Evolutionary conservation across 2,888 invertebrate species (phyloP).

Genomic region (Eucera pruinosa): DNA sequence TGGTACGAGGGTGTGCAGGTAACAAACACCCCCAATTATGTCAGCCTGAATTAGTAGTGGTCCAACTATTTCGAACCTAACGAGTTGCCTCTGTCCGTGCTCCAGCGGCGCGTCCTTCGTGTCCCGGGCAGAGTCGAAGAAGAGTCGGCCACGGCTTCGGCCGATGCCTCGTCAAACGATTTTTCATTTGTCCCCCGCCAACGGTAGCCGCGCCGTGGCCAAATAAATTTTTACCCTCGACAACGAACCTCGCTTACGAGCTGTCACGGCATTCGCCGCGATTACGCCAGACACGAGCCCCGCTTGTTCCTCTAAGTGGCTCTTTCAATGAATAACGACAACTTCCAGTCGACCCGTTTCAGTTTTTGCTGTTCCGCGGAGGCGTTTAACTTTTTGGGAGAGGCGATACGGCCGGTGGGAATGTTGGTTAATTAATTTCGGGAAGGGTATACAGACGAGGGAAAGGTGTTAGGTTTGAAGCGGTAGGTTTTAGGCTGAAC

Average conservation of each 20-base stretch:
- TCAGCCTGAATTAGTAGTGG: slow-evolving; percentile 83
- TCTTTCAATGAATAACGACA: slow-evolving; percentile 25
- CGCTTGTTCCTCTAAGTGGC: slow-evolving; percentile 39
- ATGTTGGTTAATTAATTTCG: too few relatives aligned
- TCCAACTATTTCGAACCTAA: slow-evolving; percentile 82
- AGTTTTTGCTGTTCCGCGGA: not conserved
- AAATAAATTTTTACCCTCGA: slow-evolving; percentile 56
- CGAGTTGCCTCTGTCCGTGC: slow-evolving; percentile 75
- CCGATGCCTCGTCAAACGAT: slow-evolving; percentile 58
- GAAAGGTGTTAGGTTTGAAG: too few relatives aligned
- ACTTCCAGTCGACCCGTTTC: not conserved
- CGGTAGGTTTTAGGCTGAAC: too few relatives aligned
- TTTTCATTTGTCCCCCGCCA: slow-evolving; percentile 67
- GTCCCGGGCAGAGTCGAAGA: too few relatives aligned
- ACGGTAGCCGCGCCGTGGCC: slow-evolving; percentile 65
- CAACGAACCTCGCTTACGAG: slow-evolving; percentile 61
- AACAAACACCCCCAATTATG: slow-evolving; percentile 84
- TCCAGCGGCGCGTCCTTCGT: not conserved
- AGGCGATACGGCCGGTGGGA: not conserved
- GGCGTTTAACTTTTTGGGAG: not conserved
- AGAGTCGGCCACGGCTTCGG: too few relatives aligned
- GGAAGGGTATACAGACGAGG: too few relatives aligned
- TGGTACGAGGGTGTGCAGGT: slow-evolving; percentile 81
- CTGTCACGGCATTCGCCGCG: slow-evolving; percentile 27
- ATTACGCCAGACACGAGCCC: slow-evolving; percentile 43